A percentile compares a stretch with the other conserved stretches of the same genome.
Evolutionary conservation across 2,888 invertebrate species (phyloP).

Genomic region (Encarsia formosa): DNA sequence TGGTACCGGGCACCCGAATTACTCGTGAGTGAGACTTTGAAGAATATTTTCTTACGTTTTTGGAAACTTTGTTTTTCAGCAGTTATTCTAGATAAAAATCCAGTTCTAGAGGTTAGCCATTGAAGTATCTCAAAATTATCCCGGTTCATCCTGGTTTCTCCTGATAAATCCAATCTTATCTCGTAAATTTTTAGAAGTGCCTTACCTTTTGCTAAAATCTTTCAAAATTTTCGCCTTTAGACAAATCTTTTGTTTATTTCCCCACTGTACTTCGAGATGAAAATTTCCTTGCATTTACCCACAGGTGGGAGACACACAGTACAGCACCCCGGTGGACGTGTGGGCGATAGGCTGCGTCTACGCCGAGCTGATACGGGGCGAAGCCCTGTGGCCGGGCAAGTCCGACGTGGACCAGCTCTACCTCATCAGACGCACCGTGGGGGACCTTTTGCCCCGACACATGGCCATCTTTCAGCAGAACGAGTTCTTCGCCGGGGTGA

Average conservation of each 20-base stretch:
- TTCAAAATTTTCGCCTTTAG: background rate
- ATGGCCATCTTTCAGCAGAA: slow-evolving; percentile 95
- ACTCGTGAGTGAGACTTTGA: slow-evolving; percentile 58
- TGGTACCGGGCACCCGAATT: slow-evolving; percentile 98
- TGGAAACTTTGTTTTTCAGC: too few relatives aligned
- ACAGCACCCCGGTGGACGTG: slow-evolving; percentile 89
- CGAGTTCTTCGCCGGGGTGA: slow-evolving; percentile 90
- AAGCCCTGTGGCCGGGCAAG: slow-evolving; percentile 97
- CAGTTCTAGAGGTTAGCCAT: too few relatives aligned
- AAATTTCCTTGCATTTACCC: background rate
- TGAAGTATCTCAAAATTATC: too few relatives aligned
- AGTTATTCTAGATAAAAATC: too few relatives aligned
- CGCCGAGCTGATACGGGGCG: slow-evolving; percentile 82
- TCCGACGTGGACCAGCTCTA: slow-evolving; percentile 98
- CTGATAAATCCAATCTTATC: too few relatives aligned
- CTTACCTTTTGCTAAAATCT: too few relatives aligned
- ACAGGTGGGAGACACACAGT: slow-evolving; percentile 88
- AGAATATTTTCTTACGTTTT: too few relatives aligned
- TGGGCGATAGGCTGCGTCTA: slow-evolving; percentile 97
- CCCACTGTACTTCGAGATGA: background rate
- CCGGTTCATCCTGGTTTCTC: too few relatives aligned
- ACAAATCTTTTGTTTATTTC: background rate
- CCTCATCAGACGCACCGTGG: slow-evolving; percentile 89
- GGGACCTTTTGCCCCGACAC: slow-evolving; percentile 89
- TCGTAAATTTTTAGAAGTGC: too few relatives aligned